These are phyloP conservation scores for Sebastes fasciatus DNA, from an alignment of 2,113 vertebrate species.

Conservation along the genomic window DNA sequence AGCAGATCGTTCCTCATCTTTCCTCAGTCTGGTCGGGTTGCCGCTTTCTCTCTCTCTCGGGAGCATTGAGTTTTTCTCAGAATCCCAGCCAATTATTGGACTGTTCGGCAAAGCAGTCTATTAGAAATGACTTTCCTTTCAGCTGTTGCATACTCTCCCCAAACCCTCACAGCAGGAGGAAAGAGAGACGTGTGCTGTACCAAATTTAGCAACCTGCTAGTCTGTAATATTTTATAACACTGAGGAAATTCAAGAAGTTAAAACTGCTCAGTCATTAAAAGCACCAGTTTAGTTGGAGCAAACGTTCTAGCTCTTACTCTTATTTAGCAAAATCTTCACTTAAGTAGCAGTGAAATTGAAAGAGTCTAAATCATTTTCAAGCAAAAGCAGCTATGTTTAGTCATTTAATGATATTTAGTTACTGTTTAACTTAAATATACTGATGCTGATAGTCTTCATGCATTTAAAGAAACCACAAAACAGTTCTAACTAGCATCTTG, in stretches of 20 bases:
- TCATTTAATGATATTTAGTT: too few relatives aligned
- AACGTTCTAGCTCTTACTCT: too few relatives aligned
- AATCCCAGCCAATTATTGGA: constrained; percentile 56
- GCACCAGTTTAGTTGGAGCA: background rate
- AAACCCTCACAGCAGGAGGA: constrained; percentile 16
- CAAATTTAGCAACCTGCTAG: background rate
- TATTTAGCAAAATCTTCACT: background rate
- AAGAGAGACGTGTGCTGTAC: background rate
- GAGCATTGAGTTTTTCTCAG: constrained; percentile 29
- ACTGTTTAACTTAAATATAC: too few relatives aligned
- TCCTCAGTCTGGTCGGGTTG: constrained; percentile 29
- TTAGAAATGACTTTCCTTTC: constrained; percentile 25
- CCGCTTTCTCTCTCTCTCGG: constrained; percentile 21
- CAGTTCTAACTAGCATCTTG: too few relatives aligned
- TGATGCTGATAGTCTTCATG: background rate
- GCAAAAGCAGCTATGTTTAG: background rate
- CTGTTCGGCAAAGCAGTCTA: constrained; percentile 25
- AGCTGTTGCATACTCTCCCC: constrained; percentile 9
- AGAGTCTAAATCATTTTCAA: background rate
- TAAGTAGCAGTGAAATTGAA: background rate
- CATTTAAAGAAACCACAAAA: too few relatives aligned
- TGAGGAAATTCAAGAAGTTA: background rate
- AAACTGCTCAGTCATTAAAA: constrained; percentile 4
- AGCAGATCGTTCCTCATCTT: constrained; percentile 44
- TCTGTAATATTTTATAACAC: background rate